phyloP scores from a whole-genome alignment of 2,797 vertebrate genomes.

The Brachymystax lenok region DNA sequence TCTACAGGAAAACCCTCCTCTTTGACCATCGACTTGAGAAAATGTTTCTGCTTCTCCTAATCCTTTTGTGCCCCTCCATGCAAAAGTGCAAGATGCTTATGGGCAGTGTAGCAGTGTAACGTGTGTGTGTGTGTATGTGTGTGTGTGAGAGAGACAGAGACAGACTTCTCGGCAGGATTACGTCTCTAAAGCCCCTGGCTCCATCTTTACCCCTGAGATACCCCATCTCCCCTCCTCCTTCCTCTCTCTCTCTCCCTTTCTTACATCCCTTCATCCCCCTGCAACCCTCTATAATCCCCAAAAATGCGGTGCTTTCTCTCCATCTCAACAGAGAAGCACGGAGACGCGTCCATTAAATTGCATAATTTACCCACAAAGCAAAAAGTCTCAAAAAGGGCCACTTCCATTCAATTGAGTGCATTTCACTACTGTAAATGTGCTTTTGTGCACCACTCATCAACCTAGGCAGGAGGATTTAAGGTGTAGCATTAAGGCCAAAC shows the following conservation, averaged over 20 bases:
- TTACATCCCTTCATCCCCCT: constrained; percentile 55
- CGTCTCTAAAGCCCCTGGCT: constrained; percentile 57
- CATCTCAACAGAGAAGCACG: constrained; percentile 32
- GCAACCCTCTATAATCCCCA: constrained; percentile 61
- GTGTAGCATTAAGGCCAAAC: not conserved
- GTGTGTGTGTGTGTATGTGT: constrained; percentile 18
- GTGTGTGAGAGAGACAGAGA: constrained; percentile 20
- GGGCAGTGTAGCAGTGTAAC: constrained; percentile 19
- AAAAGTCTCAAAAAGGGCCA: constrained; percentile 59
- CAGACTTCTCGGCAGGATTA: constrained; percentile 54
- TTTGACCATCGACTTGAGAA: constrained; percentile 19
- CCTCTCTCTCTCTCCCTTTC: constrained; percentile 43
- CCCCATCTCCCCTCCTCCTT: constrained; percentile 52
- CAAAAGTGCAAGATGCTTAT: constrained; percentile 43
- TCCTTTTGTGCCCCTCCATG: constrained; percentile 34
- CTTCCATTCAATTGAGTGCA: constrained; percentile 49
- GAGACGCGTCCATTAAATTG: constrained; percentile 68
- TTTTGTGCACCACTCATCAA: constrained; percentile 36
- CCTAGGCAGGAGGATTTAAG: constrained; percentile 52
- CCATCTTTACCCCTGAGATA: constrained; percentile 59
- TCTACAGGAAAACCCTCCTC: not conserved
- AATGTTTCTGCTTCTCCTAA: constrained; percentile 29
- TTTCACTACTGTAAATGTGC: constrained; percentile 58
- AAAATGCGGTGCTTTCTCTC: constrained; percentile 45
- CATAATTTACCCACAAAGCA: constrained; percentile 68